A percentile compares a stretch with the other conserved stretches of the same genome.
Evolutionary conservation across 2,888 invertebrate species (phyloP).

Genomic region (Arctia plantaginis): DNA sequence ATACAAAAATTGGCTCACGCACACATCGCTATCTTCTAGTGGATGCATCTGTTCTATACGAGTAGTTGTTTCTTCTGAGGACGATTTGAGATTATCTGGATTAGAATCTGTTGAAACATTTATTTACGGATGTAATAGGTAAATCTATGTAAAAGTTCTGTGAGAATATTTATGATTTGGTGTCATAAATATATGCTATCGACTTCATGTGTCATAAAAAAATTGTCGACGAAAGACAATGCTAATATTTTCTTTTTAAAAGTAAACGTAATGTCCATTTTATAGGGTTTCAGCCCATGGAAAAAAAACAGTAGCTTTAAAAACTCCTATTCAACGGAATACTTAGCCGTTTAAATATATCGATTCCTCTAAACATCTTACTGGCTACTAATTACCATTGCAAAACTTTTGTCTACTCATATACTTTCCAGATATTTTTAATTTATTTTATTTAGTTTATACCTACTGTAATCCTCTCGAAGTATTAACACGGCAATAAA

Average conservation of each 20-base stretch:
- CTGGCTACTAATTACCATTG: background rate
- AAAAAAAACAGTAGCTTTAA: no score
- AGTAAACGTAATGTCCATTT: no score
- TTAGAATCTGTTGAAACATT: constrained; percentile 4
- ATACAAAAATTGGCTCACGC: constrained; percentile 56
- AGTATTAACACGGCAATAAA: no score
- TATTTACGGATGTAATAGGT: background rate
- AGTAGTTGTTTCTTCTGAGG: constrained; percentile 13
- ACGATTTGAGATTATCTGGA: constrained; percentile 19
- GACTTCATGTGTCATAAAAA: background rate
- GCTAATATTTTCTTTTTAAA: background rate
- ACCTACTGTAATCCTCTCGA: no score
- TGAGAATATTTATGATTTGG: background rate
- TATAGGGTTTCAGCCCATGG: no score
- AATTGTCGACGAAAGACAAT: background rate
- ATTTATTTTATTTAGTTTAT: no score
- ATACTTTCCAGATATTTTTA: no score
- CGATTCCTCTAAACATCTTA: no score
- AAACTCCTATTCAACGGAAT: no score
- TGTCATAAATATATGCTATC: no score
- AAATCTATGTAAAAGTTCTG: background rate
- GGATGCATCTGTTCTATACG: constrained; percentile 48
- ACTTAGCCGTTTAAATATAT: no score
- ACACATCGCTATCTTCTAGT: constrained; percentile 28
- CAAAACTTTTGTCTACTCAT: no score